Base-by-base conservation (phyloP, 2,113 vertebrate species). In the Neofelis nebulosa region DNA sequence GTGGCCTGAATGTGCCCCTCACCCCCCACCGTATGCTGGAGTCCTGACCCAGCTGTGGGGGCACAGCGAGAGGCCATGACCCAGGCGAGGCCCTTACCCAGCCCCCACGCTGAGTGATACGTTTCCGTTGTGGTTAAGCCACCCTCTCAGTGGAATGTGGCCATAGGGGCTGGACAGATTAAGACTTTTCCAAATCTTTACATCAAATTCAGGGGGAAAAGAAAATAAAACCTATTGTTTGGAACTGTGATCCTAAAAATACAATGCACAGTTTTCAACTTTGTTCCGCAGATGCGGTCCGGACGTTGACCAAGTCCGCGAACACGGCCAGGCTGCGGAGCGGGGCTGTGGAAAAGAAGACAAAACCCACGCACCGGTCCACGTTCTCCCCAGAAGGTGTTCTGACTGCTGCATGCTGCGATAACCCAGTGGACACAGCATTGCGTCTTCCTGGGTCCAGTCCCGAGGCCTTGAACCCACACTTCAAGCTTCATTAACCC, bases 31-130 rank as follows among this genome's bases (percentile, higher is more conserved):
- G 3, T 1, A 6, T 31, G 61, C 19, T 2, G 71, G 10, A 14
- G 27, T 5, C 71, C 57, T 25, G 23, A 23, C 52, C 13, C 31
- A 33, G 31, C 9, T 4, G 0, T 3, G 38, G 29, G 29, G 66
- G 33, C 41, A 14, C 16, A 8, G n/a, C 25, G 41, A 19, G 66
- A 76, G 74, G 13, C 63, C 38, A 5, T 14, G 63, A 52, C 2
- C 5, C 18, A 0, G 57, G 14, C 0, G 0, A 41, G 71, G 31
- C 79, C 36, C 14, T 76, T 4, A 4, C 7, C 11, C 2, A 1
- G 18, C 6, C 21, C 1, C 4, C 48, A 69, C 5, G 0, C 21
- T 4, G 7, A 29, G 74, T 25, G 1, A 0, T 1, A 0, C 4
- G 0, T 12, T 21, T 23, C 74, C 9, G 74, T 10, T 11, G 11